Percentiles rank a stretch among this genome's conserved stretches.
These are phyloP conservation scores for Anoplius nigerrimus DNA, from an alignment of 2,888 invertebrate species.

Conservation along the genomic window DNA sequence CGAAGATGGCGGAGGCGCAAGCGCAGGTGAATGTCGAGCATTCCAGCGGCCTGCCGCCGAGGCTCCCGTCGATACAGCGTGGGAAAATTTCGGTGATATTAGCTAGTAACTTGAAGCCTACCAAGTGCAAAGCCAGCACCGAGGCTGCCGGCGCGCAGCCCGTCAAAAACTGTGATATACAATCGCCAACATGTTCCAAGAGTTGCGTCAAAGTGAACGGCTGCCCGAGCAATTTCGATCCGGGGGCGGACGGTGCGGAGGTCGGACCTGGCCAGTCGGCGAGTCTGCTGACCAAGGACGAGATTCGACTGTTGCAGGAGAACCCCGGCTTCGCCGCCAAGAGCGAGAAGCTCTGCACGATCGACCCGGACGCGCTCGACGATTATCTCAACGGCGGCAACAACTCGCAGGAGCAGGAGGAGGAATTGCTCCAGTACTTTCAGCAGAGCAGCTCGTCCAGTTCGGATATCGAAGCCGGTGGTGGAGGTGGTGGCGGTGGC, in stretches of 20 bases:
- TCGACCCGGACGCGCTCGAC: constrained; percentile 88
- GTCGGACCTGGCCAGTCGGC: constrained; percentile 20
- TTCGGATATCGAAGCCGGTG: constrained; percentile 65
- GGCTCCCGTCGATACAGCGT: constrained; percentile 52
- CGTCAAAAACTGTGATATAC: constrained; percentile 61
- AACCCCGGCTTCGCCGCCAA: constrained; percentile 52
- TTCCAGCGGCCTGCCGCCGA: constrained; percentile 49
- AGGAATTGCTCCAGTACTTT: constrained; percentile 90
- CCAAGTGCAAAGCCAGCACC: constrained; percentile 56
- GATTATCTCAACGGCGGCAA: constrained; percentile 87
- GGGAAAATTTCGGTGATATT: constrained; percentile 63
- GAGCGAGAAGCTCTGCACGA: constrained; percentile 80
- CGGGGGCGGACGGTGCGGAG: constrained; percentile 28
- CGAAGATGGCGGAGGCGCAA: constrained; percentile 60
- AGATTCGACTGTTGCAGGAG: constrained; percentile 57
- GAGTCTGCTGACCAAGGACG: constrained; percentile 54
- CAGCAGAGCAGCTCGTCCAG: constrained; percentile 77
- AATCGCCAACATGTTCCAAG: constrained; percentile 53
- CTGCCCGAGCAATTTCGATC: constrained; percentile 39
- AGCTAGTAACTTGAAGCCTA: constrained; percentile 59
- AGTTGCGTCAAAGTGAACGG: constrained; percentile 61
- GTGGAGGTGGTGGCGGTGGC: too few relatives aligned
- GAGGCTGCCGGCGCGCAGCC: constrained; percentile 54
- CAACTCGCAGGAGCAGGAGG: constrained; percentile 88
- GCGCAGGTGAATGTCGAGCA: constrained; percentile 46